phyloP scores from a whole-genome alignment of 2,888 invertebrate species.

The Chironomus tentans region DNA sequence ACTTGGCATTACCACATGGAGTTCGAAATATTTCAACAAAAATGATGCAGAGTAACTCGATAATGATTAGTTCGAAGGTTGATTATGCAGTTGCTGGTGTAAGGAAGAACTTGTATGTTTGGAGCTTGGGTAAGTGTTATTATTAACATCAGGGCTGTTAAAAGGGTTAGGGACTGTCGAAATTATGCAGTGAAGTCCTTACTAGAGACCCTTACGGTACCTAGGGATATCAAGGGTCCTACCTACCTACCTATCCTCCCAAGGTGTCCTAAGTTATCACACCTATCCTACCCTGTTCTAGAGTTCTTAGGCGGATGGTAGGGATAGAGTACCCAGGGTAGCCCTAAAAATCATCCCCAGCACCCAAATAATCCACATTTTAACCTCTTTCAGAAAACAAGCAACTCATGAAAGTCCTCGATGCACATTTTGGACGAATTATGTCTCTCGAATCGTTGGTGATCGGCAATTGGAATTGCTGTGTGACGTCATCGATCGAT shows the following conservation, averaged over 20 bases:
- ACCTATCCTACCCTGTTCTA: too few species aligned
- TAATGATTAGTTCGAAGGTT: slow-evolving; percentile 82
- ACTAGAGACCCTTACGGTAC: too few species aligned
- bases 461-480: slow-evolving; percentile 83
- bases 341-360: too few species aligned
- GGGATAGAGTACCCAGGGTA: too few species aligned
- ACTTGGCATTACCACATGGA: slow-evolving; percentile 69
- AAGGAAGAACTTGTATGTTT: slow-evolving; percentile 88
- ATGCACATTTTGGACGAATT: slow-evolving; percentile 95
- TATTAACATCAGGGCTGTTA: too few species aligned
- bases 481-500: slow-evolving; percentile 95
- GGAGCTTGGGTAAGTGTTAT: slow-evolving; percentile 64
- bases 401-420: slow-evolving; percentile 80
- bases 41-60: slow-evolving; percentile 82
- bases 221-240: too few species aligned
- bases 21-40: slow-evolving; percentile 88
- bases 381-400: slow-evolving; percentile 47
- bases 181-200: too few species aligned
- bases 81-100: slow-evolving; percentile 94
- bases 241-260: too few species aligned
- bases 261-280: too few species aligned
- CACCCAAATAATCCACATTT: too few species aligned
- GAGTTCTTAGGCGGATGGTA: too few species aligned
- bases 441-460: slow-evolving; percentile 83
- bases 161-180: too few species aligned